Base-by-base conservation (phyloP, 2,113 vertebrate species). In the Rhinopomastus cyanomelas region DNA sequence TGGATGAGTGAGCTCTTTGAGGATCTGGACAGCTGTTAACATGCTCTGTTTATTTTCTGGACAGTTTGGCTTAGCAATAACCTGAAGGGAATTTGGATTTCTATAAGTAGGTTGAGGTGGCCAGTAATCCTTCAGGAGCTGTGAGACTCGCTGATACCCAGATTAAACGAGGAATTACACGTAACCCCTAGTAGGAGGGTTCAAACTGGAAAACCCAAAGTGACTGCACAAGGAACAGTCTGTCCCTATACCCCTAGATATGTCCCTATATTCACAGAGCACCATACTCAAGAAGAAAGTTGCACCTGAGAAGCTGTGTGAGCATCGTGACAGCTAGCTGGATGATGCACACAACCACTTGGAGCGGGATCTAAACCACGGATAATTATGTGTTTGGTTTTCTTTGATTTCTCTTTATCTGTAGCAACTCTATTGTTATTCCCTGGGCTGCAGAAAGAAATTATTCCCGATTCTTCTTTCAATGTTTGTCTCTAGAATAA, bases 321-420 rank as follows among this genome's bases (percentile, higher is more conserved):
- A 94, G 91, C 92, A 90, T 81, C 80, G 5, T 79, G 77, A 85
- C 92, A 95, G 51, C 74, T 90, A 76, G 53, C 68, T 68, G 84
- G 44, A 90, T 90, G 74, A 95, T 92, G 94, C 92, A 95, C 51
- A 94, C 88, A 93, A 88, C 62, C 89, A 55, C 81, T 73, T 85
- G 91, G 91, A 96, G 42, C 42, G 79, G 17, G 71, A 92, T 90
- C 81, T 92, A 79, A 93, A 92, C 87, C 66, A 65, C 5, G 37
- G 74, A 49, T 90, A 95, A 92, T 92, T 94, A 93, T 0, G 9
- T 68, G 81, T 79, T 87, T 56, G 59, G 46, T 55, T 90, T 82
- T 78, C 77, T 90, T 88, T 90, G 57, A 78, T 67, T 93, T 79
- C 87, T 90, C 15, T 76, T 92, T 87, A 93, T 92, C 91, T 81